A percentile compares a stretch with the other conserved stretches of the same genome.
Conservation (phyloP, 2,113 vertebrate species). For the Calidris pugnax region DNA sequence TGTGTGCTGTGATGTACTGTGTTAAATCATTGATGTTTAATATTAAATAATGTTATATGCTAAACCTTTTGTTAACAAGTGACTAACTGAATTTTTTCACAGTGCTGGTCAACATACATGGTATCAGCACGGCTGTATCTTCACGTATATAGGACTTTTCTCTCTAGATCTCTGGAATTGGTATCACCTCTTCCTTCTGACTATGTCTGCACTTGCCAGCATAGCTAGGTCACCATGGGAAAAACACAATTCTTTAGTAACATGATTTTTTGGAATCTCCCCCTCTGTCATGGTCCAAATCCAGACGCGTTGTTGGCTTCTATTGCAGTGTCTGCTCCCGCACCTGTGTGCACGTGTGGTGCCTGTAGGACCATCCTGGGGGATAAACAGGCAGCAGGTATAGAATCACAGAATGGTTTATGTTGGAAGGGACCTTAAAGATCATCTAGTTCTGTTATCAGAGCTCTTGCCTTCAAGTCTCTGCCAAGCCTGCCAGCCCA, state of each 20-base stretch:
- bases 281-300: background rate
- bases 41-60: background rate
- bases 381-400: background rate
- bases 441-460: background rate
- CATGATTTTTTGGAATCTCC: background rate
- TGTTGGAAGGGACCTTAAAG: background rate
- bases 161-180: background rate
- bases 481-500: background rate
- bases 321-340: background rate
- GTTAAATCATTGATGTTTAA: background rate
- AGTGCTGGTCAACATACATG: too few relatives aligned
- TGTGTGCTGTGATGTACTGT: too few relatives aligned
- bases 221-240: background rate
- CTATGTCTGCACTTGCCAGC: rapidly evolving
- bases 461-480: rapidly evolving
- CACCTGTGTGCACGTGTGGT: rapidly evolving
- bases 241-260: background rate
- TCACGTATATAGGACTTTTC: background rate
- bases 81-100: background rate
- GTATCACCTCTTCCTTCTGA: background rate
- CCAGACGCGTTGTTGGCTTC: background rate
- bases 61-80: background rate
- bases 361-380: background rate
- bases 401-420: background rate
- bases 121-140: background rate